Percentiles rank a stretch among this genome's conserved stretches.
Conservation (phyloP, 2,888 invertebrate genomes). For the Drosophila atripex region DNA sequence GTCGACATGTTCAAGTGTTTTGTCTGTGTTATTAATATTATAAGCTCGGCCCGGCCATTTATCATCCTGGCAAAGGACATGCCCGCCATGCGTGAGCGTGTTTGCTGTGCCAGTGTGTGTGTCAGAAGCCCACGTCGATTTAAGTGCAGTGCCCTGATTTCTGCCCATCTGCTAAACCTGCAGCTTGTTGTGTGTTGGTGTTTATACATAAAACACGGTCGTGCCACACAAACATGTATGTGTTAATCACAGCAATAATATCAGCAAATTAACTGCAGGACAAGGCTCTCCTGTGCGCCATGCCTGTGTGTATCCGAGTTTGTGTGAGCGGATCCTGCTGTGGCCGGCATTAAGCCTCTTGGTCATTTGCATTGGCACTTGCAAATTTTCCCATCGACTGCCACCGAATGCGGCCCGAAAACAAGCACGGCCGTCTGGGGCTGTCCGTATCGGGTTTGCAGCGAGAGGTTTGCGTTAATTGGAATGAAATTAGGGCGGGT, state of each 20-base stretch:
- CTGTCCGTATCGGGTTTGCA: constrained; percentile 9
- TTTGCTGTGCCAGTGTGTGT: constrained; percentile 20
- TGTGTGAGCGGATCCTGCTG: constrained; percentile 32
- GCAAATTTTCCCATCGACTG: constrained; percentile 45
- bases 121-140: constrained; percentile 34
- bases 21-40: constrained; percentile 80
- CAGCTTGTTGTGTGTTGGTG: constrained; percentile 26
- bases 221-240: constrained; percentile 74
- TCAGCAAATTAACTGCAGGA: constrained; percentile 77
- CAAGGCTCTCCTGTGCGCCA: constrained; percentile 25
- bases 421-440: neutral
- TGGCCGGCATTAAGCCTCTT: constrained; percentile 40
- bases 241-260: constrained; percentile 79
- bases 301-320: neutral
- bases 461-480: constrained; percentile 35
- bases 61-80: constrained; percentile 68
- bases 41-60: constrained; percentile 74
- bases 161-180: constrained; percentile 2
- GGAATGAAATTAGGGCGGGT: constrained; percentile 36
- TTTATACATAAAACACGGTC: constrained; percentile 67
- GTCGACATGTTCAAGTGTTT: constrained; percentile 76
- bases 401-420: constrained; percentile 13
- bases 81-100: constrained; percentile 4
- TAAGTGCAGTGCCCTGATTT: constrained; percentile 61
- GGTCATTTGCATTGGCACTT: constrained; percentile 53